phyloP scores from a whole-genome alignment of 2,888 invertebrate genomes.

The Epistrophe eligans region DNA sequence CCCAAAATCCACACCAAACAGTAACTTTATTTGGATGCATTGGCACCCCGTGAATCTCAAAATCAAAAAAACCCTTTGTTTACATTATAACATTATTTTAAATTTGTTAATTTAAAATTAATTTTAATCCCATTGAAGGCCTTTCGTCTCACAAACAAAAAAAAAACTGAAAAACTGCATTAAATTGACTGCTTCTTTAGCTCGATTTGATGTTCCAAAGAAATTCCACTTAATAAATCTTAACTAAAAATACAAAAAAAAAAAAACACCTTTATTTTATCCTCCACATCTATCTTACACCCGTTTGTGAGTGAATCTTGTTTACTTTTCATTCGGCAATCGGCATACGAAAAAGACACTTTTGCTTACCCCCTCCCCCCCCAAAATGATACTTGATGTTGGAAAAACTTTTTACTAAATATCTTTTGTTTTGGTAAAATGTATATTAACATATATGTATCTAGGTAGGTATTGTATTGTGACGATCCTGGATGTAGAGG shows the following conservation, averaged over 20 bases:
- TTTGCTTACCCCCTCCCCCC: constrained; percentile 5
- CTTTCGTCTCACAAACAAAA: too few species aligned
- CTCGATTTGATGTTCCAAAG: not conserved
- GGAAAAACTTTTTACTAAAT: constrained; percentile 48
- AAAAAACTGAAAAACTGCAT: not conserved
- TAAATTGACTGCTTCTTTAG: constrained; percentile 7
- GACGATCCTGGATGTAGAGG: constrained; percentile 15
- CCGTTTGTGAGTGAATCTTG: constrained; percentile 47
- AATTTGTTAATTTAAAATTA: not conserved
- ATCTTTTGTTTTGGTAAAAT: constrained; percentile 14
- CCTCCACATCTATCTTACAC: constrained; percentile 59
- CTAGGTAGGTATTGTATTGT: not conserved
- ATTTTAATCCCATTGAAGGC: not conserved
- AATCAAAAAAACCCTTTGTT: too few species aligned
- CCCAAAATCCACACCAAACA: too few species aligned
- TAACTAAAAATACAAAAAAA: constrained; percentile 7
- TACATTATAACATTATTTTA: not conserved
- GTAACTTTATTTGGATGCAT: too few species aligned
- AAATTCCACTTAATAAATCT: constrained; percentile 35
- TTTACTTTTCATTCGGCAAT: constrained; percentile 72
- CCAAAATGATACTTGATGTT: too few species aligned
- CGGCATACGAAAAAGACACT: not conserved
- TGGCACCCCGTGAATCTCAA: too few species aligned
- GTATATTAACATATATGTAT: not conserved
- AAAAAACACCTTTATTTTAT: constrained; percentile 15